Conservation (phyloP, 2,888 invertebrate species). For the Nipponacmea schrenckii region DNA sequence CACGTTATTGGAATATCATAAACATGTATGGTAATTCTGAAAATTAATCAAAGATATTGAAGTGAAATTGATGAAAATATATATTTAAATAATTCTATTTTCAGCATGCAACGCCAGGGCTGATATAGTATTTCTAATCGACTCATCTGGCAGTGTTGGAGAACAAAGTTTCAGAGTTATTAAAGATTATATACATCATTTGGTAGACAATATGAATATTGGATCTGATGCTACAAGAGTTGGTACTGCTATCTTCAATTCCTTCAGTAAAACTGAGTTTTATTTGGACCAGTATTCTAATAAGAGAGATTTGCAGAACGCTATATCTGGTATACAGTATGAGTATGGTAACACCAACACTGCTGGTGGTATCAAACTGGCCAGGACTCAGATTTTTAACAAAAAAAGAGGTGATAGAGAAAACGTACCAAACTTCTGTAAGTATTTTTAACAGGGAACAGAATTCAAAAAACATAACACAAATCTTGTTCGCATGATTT, state of each 20-base stretch:
- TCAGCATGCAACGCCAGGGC: conserved; percentile 50
- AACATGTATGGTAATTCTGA: too few relatives aligned
- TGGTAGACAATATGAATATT: conserved; percentile 49
- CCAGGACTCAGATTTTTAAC: conserved; percentile 45
- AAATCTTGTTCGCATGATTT: neutral
- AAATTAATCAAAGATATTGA: too few relatives aligned
- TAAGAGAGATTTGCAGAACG: conserved; percentile 50
- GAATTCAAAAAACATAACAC: too few relatives aligned
- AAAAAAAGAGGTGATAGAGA: conserved; percentile 45
- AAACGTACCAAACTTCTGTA: conserved; percentile 51
- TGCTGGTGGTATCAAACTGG: conserved; percentile 53
- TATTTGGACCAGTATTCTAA: conserved; percentile 51
- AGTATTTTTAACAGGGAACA: conserved; percentile 18
- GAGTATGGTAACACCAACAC: conserved; percentile 62
- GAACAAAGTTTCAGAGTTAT: conserved; percentile 48
- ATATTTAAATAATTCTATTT: conserved; percentile 5
- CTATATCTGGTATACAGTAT: conserved; percentile 56
- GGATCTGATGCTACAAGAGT: conserved; percentile 48
- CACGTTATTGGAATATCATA: too few relatives aligned
- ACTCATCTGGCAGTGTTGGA: conserved; percentile 59
- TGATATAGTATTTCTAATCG: conserved; percentile 56
- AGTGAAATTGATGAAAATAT: too few relatives aligned
- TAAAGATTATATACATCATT: conserved; percentile 47
- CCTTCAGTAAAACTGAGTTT: conserved; percentile 42
- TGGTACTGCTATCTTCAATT: conserved; percentile 56